Percentiles rank a stretch among this genome's conserved stretches.
Conservation (phyloP, 2,113 vertebrate species). For the Cyanocitta stelleri region DNA sequence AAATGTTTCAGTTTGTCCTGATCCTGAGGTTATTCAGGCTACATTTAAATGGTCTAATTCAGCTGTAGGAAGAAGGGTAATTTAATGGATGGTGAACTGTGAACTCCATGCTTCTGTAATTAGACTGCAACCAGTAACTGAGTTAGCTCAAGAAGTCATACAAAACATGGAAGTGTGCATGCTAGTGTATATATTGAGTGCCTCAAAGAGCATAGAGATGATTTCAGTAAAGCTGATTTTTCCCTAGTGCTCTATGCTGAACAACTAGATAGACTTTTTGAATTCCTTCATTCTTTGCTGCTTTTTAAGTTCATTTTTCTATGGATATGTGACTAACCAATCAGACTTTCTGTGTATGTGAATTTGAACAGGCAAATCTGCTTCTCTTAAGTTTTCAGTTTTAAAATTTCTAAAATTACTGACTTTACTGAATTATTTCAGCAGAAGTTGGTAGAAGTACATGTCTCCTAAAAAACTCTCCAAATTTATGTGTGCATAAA, state of each 20-base stretch:
- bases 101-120: background rate
- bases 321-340: background rate
- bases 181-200: background rate
- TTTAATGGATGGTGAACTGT: background rate
- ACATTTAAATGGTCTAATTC: background rate
- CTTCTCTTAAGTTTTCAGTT: background rate
- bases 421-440: background rate
- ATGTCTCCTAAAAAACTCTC: background rate
- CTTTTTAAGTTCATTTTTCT: background rate
- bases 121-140: background rate
- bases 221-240: background rate
- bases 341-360: background rate
- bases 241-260: background rate
- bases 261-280: background rate
- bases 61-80: background rate
- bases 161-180: background rate
- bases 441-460: background rate
- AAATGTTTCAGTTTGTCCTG: background rate
- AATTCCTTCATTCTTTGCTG: background rate
- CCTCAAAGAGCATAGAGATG: background rate
- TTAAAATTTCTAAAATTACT: background rate
- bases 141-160: background rate
- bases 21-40: background rate
- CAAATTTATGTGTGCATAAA: background rate
- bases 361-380: background rate